Evolutionary conservation across 2,888 invertebrate genomes (phyloP), one percentile per base, ranked within the genome.

Genomic region (Phragmatobia fuliginosa): DNA sequence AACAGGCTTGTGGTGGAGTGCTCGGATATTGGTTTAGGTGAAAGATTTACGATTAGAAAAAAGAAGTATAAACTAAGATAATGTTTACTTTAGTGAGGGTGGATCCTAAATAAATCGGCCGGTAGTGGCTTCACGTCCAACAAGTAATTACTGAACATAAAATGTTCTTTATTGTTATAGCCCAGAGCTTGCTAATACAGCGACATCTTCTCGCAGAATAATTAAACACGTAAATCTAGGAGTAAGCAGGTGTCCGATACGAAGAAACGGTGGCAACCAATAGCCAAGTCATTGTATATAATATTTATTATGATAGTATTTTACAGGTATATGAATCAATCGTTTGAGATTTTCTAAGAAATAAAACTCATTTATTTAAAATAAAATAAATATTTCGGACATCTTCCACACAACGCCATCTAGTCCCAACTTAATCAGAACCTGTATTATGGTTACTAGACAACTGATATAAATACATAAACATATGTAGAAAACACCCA

Each of bases 211-310:
- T 49, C 58, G 45, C 41, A 70, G 62, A 68, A 70, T 73, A 77
- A 79, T 79, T 68, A 73, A 77, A 77, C 49, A 25, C 67, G 65
- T 77, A 73, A 76, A 79, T 77, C 74, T 67, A 62, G 14, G 4
- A 28, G 58, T 65, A 58, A 38, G 31, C 52, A 62, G 61, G 67
- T 52, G 67, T 36, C 36, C 31, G 60, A 41, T 18, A 2, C 59
- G 25, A 32, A 31, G 45, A 25, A 38, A 32, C 58, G n/a, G n/a
- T 28, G 10, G 11, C 49, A 2, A 14, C 25, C 3, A 25, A 25
- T 25, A 25, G 11, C 14, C 14, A 11, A 25, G 52, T 11, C 10
- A n/a, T 8, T 49, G 45, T 10, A n/a, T n/a, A n/a, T 21, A 49
- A 49, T 49, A n/a, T n/a, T n/a, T 2, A n/a, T 21, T 1, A 45